Conservation (phyloP, 2,797 vertebrate species). For the Leucoraja ocellata region DNA sequence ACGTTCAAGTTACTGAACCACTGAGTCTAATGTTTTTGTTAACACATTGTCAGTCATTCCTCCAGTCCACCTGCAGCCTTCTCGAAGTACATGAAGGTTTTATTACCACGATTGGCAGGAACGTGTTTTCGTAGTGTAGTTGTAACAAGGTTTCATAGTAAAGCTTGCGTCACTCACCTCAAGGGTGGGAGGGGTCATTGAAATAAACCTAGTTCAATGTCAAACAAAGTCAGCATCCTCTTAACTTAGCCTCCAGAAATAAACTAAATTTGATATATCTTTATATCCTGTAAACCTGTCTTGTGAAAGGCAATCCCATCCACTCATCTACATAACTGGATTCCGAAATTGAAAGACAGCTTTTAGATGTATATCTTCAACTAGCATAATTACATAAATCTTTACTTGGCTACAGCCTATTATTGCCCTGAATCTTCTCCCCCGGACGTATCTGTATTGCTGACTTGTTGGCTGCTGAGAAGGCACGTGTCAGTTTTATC, state of each 20-base stretch:
- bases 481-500: background rate
- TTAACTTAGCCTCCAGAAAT: background rate
- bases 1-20: no score
- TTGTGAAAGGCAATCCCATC: background rate
- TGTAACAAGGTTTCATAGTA: background rate
- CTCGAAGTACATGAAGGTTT: no score
- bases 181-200: background rate
- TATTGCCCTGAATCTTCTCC: background rate
- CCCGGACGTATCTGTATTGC: background rate
- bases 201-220: background rate
- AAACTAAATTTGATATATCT: background rate
- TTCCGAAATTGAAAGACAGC: conserved; percentile 7
- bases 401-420: background rate
- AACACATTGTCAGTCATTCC: background rate
- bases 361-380: background rate
- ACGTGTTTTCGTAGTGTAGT: background rate
- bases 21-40: no score
- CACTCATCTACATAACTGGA: background rate
- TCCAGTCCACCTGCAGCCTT: background rate
- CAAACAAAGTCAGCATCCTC: background rate
- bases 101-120: background rate
- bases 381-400: background rate
- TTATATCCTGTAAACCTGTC: background rate
- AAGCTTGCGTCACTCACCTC: background rate
- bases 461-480: background rate